Evolutionary conservation across 2,113 vertebrate genomes (phyloP).

Genomic region (Heterocephalus glaber): DNA sequence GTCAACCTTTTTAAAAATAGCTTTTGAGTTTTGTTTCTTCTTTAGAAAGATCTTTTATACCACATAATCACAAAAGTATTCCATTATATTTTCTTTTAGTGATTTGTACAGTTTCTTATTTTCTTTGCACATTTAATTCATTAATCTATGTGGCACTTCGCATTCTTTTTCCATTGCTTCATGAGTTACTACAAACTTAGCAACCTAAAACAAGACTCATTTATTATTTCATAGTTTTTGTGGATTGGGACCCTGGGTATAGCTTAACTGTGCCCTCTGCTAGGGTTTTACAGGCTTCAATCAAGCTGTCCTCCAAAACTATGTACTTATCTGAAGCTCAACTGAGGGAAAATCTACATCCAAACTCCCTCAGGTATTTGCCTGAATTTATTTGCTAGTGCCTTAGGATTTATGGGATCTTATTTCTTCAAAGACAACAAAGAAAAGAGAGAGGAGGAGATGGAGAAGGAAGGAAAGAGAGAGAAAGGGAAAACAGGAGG

Average conservation of each 20-base stretch:
- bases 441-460: too few species aligned
- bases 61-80: slow-evolving; percentile 4
- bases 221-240: background rate
- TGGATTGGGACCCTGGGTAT: background rate
- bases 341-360: background rate
- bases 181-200: background rate
- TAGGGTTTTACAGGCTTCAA: background rate
- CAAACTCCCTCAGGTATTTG: background rate
- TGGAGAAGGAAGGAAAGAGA: background rate
- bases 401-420: background rate
- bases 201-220: background rate
- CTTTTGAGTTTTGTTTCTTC: slow-evolving; percentile 15
- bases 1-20: background rate
- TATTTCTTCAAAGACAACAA: background rate
- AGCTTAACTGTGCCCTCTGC: background rate
- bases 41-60: slow-evolving; percentile 27
- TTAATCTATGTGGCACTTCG: background rate
- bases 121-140: background rate
- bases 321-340: background rate
- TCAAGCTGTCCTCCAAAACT: background rate
- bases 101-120: background rate
- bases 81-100: background rate
- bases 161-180: background rate
- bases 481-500: too few species aligned
- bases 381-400: background rate